A percentile compares a stretch with the other conserved stretches of the same genome.
Conservation (phyloP, 1,140 invertebrate genomes). For the Sarcophaga bullata region DNA sequence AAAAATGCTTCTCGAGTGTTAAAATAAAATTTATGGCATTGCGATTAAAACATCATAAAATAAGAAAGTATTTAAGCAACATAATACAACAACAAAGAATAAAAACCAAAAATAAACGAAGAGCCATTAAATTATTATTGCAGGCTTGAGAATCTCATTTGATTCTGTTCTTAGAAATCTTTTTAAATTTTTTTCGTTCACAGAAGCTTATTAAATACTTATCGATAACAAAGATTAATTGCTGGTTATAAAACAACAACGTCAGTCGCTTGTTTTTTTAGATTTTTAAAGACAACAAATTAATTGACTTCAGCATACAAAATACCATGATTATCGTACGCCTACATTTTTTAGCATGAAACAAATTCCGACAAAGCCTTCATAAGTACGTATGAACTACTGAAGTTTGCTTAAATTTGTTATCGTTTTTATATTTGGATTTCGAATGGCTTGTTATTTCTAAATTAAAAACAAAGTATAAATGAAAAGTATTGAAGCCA, state of each 20-base stretch:
- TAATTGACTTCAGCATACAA: not conserved
- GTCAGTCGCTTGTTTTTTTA: not conserved
- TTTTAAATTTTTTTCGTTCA: not conserved
- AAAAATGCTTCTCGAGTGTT: not conserved
- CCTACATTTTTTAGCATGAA: too few species aligned
- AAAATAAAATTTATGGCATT: conserved; percentile 11
- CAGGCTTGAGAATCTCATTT: not conserved
- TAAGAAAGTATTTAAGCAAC: too few species aligned
- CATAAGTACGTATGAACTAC: too few species aligned
- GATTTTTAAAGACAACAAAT: not conserved
- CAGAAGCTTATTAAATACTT: conserved; percentile 2
- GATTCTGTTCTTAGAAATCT: too few species aligned
- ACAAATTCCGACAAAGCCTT: too few species aligned
- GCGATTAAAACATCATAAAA: conserved; percentile 11
- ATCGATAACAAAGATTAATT: conserved; percentile 1
- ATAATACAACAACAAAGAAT: not conserved
- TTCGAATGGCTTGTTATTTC: too few species aligned
- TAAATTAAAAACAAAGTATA: too few species aligned
- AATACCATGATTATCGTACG: not conserved
- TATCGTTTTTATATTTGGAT: too few species aligned
- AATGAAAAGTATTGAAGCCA: too few species aligned
- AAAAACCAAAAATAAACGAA: not conserved
- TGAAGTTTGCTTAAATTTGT: too few species aligned
- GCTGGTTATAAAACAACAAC: not conserved
- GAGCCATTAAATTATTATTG: not conserved